A percentile compares a stretch with the other conserved stretches of the same genome.
Evolutionary conservation across 1,140 invertebrate species (phyloP).

Genomic region (Tigriopus japonicus): DNA sequence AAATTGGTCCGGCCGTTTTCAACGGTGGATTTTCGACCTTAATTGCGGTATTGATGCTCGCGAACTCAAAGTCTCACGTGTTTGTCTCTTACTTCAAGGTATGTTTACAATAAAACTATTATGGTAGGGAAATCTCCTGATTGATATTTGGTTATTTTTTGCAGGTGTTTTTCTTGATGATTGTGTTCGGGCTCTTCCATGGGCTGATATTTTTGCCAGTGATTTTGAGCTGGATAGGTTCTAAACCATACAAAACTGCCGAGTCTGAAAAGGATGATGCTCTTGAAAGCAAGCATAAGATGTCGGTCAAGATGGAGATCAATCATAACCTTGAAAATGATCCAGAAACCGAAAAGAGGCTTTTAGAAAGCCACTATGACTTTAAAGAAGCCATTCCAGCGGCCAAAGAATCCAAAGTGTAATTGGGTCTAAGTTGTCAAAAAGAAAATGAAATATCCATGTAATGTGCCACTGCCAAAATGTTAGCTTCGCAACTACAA

Average conservation of each 20-base stretch:
- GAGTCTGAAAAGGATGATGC: not conserved
- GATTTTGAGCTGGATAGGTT: slow-evolving; percentile 48
- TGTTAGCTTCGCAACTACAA: too few relatives aligned
- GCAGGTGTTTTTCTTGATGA: slow-evolving; percentile 51
- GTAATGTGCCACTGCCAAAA: too few relatives aligned
- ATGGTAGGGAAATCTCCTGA: not conserved
- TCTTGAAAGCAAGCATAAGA: not conserved
- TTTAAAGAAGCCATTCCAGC: too few relatives aligned
- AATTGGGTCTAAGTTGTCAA: too few relatives aligned
- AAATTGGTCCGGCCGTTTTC: slow-evolving; percentile 55
- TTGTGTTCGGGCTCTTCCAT: slow-evolving; percentile 51
- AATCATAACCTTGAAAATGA: too few relatives aligned
- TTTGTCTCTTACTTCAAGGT: slow-evolving; percentile 57
- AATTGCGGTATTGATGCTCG: slow-evolving; percentile 47
- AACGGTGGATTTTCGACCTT: slow-evolving; percentile 60
- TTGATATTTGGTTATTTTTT: slow-evolving; percentile 24
- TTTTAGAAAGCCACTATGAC: too few relatives aligned
- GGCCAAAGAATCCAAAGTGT: too few relatives aligned
- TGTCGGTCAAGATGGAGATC: too few relatives aligned
- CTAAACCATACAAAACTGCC: slow-evolving; percentile 28
- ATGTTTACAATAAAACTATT: not conserved
- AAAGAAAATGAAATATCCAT: too few relatives aligned
- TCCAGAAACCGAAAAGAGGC: too few relatives aligned
- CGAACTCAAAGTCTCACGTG: slow-evolving; percentile 49
- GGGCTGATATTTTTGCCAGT: slow-evolving; percentile 55